Conservation (phyloP, 2,113 vertebrate species). For the Manacus vitellinus region DNA sequence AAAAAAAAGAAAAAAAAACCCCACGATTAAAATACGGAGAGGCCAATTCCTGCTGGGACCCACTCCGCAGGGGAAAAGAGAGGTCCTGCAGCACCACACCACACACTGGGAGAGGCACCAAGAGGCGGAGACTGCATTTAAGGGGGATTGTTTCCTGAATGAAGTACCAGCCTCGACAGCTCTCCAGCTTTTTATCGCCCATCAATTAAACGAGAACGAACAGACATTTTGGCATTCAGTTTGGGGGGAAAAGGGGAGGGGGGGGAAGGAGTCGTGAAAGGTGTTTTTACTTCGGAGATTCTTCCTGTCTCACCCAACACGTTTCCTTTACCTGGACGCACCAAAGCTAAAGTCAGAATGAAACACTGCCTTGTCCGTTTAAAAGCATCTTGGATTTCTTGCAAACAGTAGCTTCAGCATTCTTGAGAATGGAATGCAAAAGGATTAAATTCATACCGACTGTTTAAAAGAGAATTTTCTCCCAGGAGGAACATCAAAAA, state of each 20-base stretch:
- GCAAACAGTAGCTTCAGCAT: background rate
- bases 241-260: background rate
- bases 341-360: fast-evolving
- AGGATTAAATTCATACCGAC: conserved; percentile 37
- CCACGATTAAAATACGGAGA: background rate
- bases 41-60: background rate
- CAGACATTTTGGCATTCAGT: background rate
- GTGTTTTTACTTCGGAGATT: background rate
- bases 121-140: background rate
- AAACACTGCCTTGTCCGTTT: background rate
- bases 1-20: background rate
- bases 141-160: background rate
- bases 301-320: background rate
- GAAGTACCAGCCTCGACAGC: background rate
- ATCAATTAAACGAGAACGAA: background rate
- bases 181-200: background rate
- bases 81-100: background rate
- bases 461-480: conserved; percentile 17
- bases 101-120: fast-evolving
- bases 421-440: background rate
- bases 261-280: background rate
- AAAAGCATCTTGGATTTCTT: background rate
- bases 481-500: conserved; percentile 14
- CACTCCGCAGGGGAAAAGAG: background rate
- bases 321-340: background rate